Percentiles rank a stretch among this genome's conserved stretches.
Evolutionary conservation across 2,797 vertebrate species (phyloP).

Genomic region (Molossus molossus): DNA sequence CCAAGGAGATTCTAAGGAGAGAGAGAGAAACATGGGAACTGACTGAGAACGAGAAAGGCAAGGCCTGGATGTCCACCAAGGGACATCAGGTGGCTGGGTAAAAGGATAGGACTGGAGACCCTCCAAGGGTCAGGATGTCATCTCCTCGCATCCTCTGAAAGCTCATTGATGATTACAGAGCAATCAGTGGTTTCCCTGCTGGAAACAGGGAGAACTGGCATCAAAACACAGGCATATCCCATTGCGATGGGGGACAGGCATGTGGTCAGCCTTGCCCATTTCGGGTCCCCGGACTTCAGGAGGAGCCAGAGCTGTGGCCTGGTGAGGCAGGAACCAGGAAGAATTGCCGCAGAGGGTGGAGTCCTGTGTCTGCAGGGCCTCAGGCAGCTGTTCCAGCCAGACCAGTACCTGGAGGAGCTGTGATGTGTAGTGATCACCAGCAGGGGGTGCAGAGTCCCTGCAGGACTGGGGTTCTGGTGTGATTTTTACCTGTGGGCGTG

Average conservation of each 20-base stretch:
- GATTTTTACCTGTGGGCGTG: background rate
- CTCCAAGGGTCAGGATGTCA: fast-evolving
- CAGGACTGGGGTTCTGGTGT: background rate
- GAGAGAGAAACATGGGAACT: background rate
- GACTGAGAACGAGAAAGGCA: background rate
- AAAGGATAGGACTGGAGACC: background rate
- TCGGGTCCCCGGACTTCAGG: background rate
- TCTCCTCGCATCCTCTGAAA: background rate
- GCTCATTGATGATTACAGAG: background rate
- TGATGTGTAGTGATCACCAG: background rate
- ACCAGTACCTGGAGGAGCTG: too few species aligned
- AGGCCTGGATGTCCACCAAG: background rate
- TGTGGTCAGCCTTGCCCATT: background rate
- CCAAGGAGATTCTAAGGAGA: background rate
- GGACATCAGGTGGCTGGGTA: background rate
- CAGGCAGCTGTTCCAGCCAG: background rate
- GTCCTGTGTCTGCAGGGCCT: background rate
- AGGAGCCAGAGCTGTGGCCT: background rate
- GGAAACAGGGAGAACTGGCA: background rate
- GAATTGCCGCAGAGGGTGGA: background rate
- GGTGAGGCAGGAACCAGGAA: background rate
- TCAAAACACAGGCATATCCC: background rate
- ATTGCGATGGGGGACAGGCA: background rate
- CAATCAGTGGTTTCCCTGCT: background rate
- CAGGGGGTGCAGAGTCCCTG: background rate